Conservation (phyloP, 2,888 invertebrate genomes). For the Teleiodes luculella region DNA sequence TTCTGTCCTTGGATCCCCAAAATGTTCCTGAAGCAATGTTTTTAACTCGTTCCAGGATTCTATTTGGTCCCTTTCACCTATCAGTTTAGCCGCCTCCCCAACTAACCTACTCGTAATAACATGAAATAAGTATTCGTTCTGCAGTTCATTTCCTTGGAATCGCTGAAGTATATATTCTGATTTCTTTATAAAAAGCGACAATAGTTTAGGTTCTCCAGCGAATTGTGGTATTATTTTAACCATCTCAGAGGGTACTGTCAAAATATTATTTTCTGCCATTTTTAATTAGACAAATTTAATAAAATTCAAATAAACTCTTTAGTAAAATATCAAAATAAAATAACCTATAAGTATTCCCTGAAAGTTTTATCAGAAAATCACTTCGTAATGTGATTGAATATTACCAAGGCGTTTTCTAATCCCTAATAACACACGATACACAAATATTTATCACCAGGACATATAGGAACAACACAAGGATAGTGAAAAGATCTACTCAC, state of each 20-base stretch:
- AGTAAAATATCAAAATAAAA: no score
- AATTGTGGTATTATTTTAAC: not conserved
- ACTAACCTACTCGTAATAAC: constrained; percentile 20
- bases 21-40: constrained; percentile 14
- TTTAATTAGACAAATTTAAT: constrained; percentile 12
- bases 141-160: constrained; percentile 2
- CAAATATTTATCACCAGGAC: not conserved
- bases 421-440: constrained; percentile 7
- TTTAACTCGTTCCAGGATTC: constrained; percentile 17
- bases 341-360: no score
- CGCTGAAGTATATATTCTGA: not conserved
- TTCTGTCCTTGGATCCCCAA: constrained; percentile 21
- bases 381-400: not conserved
- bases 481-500: constrained; percentile 19
- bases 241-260: not conserved
- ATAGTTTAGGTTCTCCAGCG: not conserved
- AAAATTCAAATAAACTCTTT: no score
- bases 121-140: constrained; percentile 21
- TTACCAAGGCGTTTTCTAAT: not conserved
- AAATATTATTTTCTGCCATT: not conserved
- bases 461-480: constrained; percentile 14
- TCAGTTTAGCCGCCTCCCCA: constrained; percentile 19
- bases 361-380: not conserved
- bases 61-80: constrained; percentile 20
- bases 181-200: not conserved